Conservation (phyloP, 1,140 invertebrate genomes). For the Anoplophora glabripennis region DNA sequence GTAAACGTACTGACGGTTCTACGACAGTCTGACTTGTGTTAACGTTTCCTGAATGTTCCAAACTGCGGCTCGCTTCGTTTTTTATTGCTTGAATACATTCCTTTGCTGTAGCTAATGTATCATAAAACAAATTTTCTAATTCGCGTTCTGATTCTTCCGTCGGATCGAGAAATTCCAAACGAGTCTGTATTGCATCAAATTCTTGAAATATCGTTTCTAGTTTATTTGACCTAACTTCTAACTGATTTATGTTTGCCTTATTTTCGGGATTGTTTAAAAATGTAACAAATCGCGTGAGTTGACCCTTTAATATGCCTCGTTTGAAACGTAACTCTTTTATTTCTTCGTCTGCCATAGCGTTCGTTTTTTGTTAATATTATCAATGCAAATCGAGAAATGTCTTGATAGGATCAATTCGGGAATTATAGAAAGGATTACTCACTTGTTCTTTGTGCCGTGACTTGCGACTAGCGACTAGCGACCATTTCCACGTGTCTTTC, state of each 20-base stretch:
- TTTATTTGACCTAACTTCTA: slow-evolving; percentile 1
- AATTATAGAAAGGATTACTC: too few relatives aligned
- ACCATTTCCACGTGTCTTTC: too few relatives aligned
- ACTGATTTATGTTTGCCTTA: not conserved
- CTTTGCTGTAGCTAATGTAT: not conserved
- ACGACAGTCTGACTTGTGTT: not conserved
- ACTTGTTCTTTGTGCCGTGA: too few relatives aligned
- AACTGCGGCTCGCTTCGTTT: not conserved
- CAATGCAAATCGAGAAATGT: too few relatives aligned
- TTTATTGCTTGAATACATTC: not conserved
- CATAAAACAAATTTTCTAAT: slow-evolving; percentile 10
- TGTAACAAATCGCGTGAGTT: not conserved
- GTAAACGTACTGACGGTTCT: too few relatives aligned
- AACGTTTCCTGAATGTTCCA: not conserved
- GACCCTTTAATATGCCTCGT: not conserved
- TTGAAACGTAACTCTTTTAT: not conserved
- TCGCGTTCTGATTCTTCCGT: not conserved
- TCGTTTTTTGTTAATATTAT: too few relatives aligned
- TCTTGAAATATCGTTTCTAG: not conserved
- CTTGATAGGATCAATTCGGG: too few relatives aligned
- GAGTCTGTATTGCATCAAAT: slow-evolving; percentile 5
- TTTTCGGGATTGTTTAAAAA: not conserved
- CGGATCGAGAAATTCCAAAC: slow-evolving; percentile 6
- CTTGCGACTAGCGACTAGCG: too few relatives aligned
- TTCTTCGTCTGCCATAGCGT: too few relatives aligned